phyloP scores from a whole-genome alignment of 2,113 vertebrate genomes.

The Cyphomyrus discorhynchus region DNA sequence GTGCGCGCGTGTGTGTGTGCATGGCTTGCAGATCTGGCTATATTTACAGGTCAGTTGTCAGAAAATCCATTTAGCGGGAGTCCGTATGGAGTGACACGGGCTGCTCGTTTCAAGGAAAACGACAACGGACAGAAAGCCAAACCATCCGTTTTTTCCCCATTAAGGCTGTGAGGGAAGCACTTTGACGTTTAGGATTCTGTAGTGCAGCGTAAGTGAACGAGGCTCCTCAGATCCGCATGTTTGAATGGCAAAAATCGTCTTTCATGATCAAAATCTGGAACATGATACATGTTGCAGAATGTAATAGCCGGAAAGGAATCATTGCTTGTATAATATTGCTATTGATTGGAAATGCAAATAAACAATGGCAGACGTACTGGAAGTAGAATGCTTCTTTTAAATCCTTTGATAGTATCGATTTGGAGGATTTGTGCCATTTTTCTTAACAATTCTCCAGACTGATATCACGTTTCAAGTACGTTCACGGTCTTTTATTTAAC shows the following conservation, averaged over 20 bases:
- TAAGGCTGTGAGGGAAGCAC: neutral
- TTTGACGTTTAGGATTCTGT: neutral
- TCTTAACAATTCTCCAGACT: slow-evolving; percentile 33
- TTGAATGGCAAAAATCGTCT: neutral
- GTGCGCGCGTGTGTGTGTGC: slow-evolving; percentile 9
- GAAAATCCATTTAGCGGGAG: slow-evolving; percentile 75
- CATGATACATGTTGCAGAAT: slow-evolving; percentile 2
- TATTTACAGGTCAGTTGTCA: slow-evolving; percentile 99
- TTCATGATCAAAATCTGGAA: slow-evolving; percentile 1
- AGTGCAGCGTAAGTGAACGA: neutral
- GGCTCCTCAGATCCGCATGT: neutral
- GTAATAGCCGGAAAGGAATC: slow-evolving; percentile 1
- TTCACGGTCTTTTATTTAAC: neutral
- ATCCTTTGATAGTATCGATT: slow-evolving; percentile 5
- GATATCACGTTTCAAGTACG: slow-evolving; percentile 12
- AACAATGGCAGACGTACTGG: slow-evolving; percentile 44
- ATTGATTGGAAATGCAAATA: slow-evolving; percentile 40
- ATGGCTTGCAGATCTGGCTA: slow-evolving; percentile 84
- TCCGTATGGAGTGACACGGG: slow-evolving; percentile 51
- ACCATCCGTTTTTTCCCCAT: neutral
- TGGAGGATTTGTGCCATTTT: slow-evolving; percentile 38
- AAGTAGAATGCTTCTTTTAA: slow-evolving; percentile 37
- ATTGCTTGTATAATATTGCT: slow-evolving; percentile 28
- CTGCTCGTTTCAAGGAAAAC: slow-evolving; percentile 57
- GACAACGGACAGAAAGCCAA: slow-evolving; percentile 49